Percentiles rank a stretch among this genome's conserved stretches.
Conservation (phyloP, 2,888 invertebrate genomes). For the Piscicola geometra region DNA sequence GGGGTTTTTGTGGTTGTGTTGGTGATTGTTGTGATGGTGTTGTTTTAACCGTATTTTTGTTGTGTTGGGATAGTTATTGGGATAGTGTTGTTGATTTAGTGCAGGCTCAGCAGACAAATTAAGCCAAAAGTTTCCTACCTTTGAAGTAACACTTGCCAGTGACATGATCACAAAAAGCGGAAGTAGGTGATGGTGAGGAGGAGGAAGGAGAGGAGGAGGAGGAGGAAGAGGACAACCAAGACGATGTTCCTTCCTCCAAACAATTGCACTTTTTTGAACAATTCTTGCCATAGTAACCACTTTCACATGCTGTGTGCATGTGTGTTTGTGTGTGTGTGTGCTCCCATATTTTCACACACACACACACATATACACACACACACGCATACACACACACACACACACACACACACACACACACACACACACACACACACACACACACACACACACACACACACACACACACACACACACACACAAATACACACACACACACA, state of each 20-base stretch:
- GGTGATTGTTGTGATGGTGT: neutral
- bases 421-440: neutral
- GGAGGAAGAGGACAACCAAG: conserved; percentile 6
- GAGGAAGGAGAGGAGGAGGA: conserved; percentile 13
- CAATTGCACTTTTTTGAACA: conserved; percentile 10
- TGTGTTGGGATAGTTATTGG: no score
- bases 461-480: no score
- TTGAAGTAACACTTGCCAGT: neutral
- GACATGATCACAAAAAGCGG: neutral
- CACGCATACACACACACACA: no score
- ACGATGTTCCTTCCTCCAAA: neutral
- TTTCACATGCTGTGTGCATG: neutral
- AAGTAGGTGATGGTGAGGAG: neutral
- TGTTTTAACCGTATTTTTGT: neutral
- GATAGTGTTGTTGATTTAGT: no score
- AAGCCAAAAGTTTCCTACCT: neutral
- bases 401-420: no score
- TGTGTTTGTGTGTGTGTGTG: neutral
- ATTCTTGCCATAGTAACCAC: neutral
- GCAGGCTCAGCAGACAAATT: neutral
- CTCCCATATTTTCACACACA: no score
- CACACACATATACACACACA: no score
- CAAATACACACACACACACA: no score
- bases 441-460: neutral
- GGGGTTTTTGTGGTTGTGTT: no score